phyloP scores from a whole-genome alignment of 1,140 invertebrate genomes.

The Leptoteleia sp. region DNA sequence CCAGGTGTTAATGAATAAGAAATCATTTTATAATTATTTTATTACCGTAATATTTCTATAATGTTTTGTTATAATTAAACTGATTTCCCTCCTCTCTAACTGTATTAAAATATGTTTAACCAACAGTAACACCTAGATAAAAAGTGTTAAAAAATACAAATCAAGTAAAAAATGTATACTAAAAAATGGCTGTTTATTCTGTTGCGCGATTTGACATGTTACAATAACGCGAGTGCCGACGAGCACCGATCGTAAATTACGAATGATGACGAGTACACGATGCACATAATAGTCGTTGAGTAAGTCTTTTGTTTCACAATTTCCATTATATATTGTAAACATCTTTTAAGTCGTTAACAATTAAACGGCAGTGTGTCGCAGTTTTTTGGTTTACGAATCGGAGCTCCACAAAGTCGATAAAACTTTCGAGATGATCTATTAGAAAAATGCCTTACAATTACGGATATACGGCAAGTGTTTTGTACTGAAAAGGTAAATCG shows the following conservation, averaged over 20 bases:
- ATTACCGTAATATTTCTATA: no score
- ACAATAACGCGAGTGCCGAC: constrained; percentile 22
- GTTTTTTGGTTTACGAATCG: constrained; percentile 15
- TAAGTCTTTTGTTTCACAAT: constrained; percentile 22
- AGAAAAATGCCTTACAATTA: constrained; percentile 27
- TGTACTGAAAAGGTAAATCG: constrained; percentile 43
- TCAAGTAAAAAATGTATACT: not conserved
- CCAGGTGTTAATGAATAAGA: no score
- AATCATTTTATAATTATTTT: no score
- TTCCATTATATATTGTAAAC: constrained; percentile 18
- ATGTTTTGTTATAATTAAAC: no score
- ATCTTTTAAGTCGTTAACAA: constrained; percentile 15
- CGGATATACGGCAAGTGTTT: constrained; percentile 32
- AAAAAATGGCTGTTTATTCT: constrained; percentile 6
- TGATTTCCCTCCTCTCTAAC: no score
- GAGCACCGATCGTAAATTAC: constrained; percentile 30
- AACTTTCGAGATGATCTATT: constrained; percentile 15
- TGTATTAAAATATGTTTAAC: no score
- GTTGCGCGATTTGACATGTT: constrained; percentile 21
- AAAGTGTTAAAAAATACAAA: not conserved
- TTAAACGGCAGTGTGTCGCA: constrained; percentile 30
- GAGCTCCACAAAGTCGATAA: constrained; percentile 4
- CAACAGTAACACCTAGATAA: no score
- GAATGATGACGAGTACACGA: constrained; percentile 9
- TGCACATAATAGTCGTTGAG: constrained; percentile 6